Base-by-base conservation (phyloP, 2,113 vertebrate genomes). In the Oostethus manadensis region DNA sequence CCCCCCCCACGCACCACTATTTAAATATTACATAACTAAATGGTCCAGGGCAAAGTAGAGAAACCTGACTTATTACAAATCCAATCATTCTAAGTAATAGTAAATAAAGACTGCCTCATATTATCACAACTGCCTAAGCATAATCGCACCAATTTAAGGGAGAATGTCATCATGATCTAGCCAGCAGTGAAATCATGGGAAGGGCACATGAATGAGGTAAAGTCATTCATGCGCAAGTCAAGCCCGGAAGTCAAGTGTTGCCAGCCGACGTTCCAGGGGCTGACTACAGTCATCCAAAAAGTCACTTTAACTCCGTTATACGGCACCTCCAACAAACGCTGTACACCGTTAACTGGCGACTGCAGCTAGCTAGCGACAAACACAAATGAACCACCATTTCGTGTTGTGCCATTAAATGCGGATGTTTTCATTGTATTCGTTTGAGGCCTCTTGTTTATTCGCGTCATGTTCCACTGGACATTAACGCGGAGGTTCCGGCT, bases 261-360 rank as follows among this genome's bases (percentile, higher is more conserved):
- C 53, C 18, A 40, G 18, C 10, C 40, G 46, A 40, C 11, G 48
- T n/a, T 65, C 17, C 3, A 58, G 6, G 53, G 45, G 20, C 43
- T 62, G 40, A 68, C 14, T 43, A 56, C 15, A 23, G 18, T 16
- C 47, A 18, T 46, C 8, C 40, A 18, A 40, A 64, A 60, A 56
- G 38, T 29, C 11, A 22, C 35, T 42, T 15, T 20, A 40, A 40
- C 35, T 40, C 47, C 47, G 29, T 15, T 44, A 68, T 63, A 54
- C 26, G 18, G 51, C 29, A 6, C 29, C 29, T 33, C 29, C 29
- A 33, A 35, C 51, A 35, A n/a, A 26, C 51, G 6, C 11, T 75
- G 66, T 71, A 72, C 64, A 63, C 66, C 73, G 79, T 70, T 63
- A 74, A 75, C 68, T 64, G 40, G 42, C 47, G 40, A 61, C 56